A percentile compares a stretch with the other conserved stretches of the same genome.
Conservation (phyloP, 1,140 invertebrate species). For the Frieseomelitta varia region DNA sequence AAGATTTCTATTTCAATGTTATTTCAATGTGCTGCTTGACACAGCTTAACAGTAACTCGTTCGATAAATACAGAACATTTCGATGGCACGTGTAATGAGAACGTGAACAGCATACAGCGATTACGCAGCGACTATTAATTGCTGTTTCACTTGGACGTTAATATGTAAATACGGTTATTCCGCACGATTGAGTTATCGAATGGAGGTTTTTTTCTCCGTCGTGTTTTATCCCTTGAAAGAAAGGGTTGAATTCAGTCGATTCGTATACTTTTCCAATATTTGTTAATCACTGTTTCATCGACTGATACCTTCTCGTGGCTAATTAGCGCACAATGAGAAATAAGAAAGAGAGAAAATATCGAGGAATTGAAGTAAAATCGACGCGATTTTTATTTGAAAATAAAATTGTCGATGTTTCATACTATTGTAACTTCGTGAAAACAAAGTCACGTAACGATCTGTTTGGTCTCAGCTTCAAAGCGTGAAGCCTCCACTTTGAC, state of each 20-base stretch:
- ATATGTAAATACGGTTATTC: conserved; percentile 1
- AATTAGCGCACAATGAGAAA: too few relatives aligned
- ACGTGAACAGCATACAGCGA: not conserved
- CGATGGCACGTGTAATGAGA: conserved; percentile 10
- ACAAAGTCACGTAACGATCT: too few relatives aligned
- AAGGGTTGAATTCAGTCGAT: not conserved
- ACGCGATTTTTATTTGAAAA: too few relatives aligned
- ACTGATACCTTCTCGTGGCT: too few relatives aligned
- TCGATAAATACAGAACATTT: not conserved
- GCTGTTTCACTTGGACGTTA: not conserved
- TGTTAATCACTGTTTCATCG: not conserved
- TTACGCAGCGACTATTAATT: conserved; percentile 6
- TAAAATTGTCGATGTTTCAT: too few relatives aligned
- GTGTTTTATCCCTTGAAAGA: too few relatives aligned
- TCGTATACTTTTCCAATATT: not conserved
- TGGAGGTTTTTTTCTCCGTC: not conserved
- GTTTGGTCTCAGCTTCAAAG: too few relatives aligned
- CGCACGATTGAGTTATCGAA: conserved; percentile 1
- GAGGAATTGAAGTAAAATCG: too few relatives aligned
- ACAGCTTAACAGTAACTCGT: not conserved
- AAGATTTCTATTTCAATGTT: not conserved
- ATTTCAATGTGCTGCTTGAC: not conserved
- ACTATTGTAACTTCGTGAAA: too few relatives aligned
- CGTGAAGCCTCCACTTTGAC: too few relatives aligned
- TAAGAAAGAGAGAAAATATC: too few relatives aligned